Evolutionary conservation across 2,888 invertebrate species (phyloP).

Genomic region (Timema cristinae): DNA sequence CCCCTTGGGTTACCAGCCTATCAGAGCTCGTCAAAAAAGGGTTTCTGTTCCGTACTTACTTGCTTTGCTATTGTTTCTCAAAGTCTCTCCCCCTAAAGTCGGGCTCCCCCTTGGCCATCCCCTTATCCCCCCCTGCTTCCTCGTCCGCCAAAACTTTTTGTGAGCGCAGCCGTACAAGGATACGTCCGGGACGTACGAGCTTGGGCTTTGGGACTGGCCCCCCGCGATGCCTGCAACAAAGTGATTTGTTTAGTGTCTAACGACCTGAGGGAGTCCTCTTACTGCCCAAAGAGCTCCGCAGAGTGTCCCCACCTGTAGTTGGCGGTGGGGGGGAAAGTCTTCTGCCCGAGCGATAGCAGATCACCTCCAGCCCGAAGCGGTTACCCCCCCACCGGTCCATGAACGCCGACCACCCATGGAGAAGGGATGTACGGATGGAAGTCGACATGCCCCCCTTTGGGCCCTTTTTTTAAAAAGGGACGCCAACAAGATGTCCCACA

Average conservation of each 20-base stretch:
- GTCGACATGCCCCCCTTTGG: conserved; percentile 36
- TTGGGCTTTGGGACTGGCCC: conserved; percentile 36
- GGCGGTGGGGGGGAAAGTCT: conserved; percentile 29
- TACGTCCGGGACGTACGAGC: conserved; percentile 36
- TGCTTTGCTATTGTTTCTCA: conserved; percentile 40
- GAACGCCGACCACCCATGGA: conserved; percentile 39
- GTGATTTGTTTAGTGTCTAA: too few species aligned
- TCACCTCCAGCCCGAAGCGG: conserved; percentile 39
- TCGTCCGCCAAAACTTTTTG: conserved; percentile 38
- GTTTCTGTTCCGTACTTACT: too few species aligned
- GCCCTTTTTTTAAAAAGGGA: conserved; percentile 35
- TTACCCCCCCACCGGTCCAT: conserved; percentile 36
- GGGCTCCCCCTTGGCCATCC: conserved; percentile 36
- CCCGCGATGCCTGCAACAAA: conserved; percentile 31
- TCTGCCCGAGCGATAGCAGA: conserved; percentile 36
- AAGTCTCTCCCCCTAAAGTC: conserved; percentile 40
- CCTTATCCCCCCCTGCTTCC: conserved; percentile 38
- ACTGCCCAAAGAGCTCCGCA: too few species aligned
- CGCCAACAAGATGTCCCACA: conserved; percentile 37
- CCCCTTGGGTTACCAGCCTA: too few species aligned
- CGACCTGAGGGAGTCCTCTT: too few species aligned
- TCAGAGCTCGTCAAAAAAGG: too few species aligned
- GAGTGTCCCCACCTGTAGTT: conserved; percentile 27
- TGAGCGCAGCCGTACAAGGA: conserved; percentile 36
- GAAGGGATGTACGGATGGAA: conserved; percentile 37